Percentiles rank a stretch among this genome's conserved stretches.
These are phyloP conservation scores for Hippocampus comes DNA, from an alignment of 2,113 vertebrate genomes.

Conservation along the genomic window DNA sequence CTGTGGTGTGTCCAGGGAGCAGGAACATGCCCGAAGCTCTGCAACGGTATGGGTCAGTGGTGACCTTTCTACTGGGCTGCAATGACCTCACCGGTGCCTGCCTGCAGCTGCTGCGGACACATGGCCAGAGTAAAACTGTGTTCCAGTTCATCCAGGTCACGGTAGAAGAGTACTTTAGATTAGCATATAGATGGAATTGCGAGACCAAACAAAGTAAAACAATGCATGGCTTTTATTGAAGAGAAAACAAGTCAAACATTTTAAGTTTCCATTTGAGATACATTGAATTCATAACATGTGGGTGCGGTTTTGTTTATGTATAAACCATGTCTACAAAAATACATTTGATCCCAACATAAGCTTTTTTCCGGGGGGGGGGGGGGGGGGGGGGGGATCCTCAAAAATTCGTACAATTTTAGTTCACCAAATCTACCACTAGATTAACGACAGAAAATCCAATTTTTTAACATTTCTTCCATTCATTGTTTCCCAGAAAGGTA, in stretches of 20 bases:
- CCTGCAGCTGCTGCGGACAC: background rate
- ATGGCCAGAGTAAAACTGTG: slow-evolving; percentile 11
- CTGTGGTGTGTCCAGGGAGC: slow-evolving; percentile 38
- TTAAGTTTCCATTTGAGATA: background rate
- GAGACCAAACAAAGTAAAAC: background rate
- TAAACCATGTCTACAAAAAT: too few species aligned
- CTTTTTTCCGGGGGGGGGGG: too few species aligned
- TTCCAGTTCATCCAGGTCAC: slow-evolving; percentile 26
- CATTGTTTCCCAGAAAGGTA: too few species aligned
- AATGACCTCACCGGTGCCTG: background rate
- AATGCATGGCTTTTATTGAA: background rate
- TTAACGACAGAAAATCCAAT: too few species aligned
- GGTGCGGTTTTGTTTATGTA: background rate
- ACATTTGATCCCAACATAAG: too few species aligned
- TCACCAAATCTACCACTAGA: too few species aligned
- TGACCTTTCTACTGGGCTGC: slow-evolving; percentile 28
- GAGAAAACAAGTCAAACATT: background rate
- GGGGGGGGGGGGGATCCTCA: too few species aligned
- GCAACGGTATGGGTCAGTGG: slow-evolving; percentile 22
- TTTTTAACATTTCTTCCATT: background rate
- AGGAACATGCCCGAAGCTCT: slow-evolving; percentile 15
- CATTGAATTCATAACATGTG: background rate
- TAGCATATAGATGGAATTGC: background rate
- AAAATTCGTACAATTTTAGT: too few species aligned
- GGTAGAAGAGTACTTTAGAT: background rate